A percentile compares a stretch with the other conserved stretches of the same genome.
Evolutionary conservation across 2,797 vertebrate genomes (phyloP).

Genomic region (Myotis vivesi): DNA sequence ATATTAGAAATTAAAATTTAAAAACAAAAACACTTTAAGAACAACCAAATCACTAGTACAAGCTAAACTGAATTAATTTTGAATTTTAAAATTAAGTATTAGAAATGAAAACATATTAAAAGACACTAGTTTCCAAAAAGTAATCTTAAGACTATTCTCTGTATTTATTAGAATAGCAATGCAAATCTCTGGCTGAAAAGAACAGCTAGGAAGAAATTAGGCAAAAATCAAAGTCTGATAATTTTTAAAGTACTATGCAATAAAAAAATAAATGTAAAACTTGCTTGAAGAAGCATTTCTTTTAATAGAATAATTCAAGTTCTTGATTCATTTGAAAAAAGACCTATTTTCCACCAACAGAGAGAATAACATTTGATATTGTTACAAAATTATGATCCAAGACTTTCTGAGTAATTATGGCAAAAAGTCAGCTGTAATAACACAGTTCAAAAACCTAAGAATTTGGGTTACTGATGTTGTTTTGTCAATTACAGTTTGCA

Average conservation of each 20-base stretch:
- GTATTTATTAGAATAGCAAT: background rate
- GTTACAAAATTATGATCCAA: conserved; percentile 6
- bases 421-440: conserved; percentile 24
- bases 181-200: background rate
- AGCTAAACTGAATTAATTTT: background rate
- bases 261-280: conserved; percentile 6
- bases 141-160: background rate
- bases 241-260: background rate
- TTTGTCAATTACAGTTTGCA: background rate
- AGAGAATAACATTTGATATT: background rate
- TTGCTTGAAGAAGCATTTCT: background rate
- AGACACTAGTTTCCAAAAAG: background rate
- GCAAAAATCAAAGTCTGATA: background rate
- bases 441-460: background rate
- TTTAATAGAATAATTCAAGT: background rate
- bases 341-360: background rate
- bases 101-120: conserved; percentile 44
- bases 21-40: background rate
- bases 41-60: background rate
- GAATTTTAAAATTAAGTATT: conserved; percentile 36
- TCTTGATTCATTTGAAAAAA: conserved; percentile 23
- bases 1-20: conserved; percentile 39
- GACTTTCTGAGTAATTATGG: background rate
- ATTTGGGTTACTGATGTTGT: background rate
- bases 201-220: background rate